phyloP scores from a whole-genome alignment of 2,888 invertebrate genomes.

The Plagiodera versicolora region DNA sequence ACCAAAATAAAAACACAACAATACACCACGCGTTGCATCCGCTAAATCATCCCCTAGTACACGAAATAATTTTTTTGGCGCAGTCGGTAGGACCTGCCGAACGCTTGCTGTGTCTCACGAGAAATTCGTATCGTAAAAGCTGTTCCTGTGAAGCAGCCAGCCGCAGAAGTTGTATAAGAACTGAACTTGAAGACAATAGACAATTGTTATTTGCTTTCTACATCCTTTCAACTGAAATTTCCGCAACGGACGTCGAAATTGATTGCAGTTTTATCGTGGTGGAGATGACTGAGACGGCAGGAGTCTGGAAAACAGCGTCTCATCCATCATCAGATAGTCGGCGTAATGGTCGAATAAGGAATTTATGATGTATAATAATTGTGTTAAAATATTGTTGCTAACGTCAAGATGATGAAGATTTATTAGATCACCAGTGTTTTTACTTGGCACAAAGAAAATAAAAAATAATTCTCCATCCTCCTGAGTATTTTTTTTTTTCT shows the following conservation, averaged over 20 bases:
- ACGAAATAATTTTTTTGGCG: background rate
- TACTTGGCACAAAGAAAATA: no score
- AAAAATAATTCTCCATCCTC: no score
- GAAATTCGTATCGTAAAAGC: constrained; percentile 8
- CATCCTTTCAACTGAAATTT: constrained; percentile 20
- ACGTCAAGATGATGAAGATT: no score
- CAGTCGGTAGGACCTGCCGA: background rate
- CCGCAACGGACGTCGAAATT: constrained; percentile 10
- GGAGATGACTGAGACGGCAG: background rate
- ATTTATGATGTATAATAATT: no score
- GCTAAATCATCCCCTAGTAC: no score
- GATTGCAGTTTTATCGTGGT: background rate
- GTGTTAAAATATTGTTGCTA: no score
- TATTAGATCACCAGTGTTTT: no score
- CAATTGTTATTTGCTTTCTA: constrained; percentile 23
- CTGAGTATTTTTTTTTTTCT: no score
- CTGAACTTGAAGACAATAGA: constrained; percentile 22
- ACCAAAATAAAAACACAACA: no score
- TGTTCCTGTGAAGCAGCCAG: background rate
- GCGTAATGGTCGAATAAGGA: no score
- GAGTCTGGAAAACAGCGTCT: background rate
- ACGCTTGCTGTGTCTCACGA: no score
- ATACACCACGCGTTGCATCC: no score
- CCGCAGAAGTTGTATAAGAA: constrained; percentile 13
- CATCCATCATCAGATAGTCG: background rate